Evolutionary conservation across 2,888 invertebrate species (phyloP), one percentile per base, ranked within the genome.

Genomic region (Malthinus seriepunctatus): DNA sequence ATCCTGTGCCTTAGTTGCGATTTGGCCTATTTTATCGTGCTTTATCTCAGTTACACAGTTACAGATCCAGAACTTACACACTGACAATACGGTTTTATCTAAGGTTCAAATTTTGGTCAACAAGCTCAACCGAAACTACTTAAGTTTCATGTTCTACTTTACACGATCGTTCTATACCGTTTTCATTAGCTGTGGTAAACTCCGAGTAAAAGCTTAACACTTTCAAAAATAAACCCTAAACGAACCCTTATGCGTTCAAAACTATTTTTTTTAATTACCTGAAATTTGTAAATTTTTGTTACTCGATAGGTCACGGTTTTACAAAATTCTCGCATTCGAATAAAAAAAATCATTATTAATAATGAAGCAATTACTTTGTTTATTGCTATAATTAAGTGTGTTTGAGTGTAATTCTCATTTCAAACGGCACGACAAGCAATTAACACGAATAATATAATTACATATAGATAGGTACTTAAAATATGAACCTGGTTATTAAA

Each of bases 1-100:
- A 72, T 73, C 72, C 73, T 70, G 23, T 23, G 69, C 64, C 55
- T 51, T 54, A 47, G 52, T 54, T 51, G 51, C 51, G 54, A 49
- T 56, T 44, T 60, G 54, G 48, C 54, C 56, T 56, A 39, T 50
- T 48, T 51, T 48, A 56, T 48, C 62, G 53, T 51, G 47, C 56
- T 51, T 56, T 60, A 60, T 60, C 59, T 48, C 48, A 60, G 50
- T 51, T 47, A 60, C 51, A 51, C 38, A 32, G 56, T 51, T 56
- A 51, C 50, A 54, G 48, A 59, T 54, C 54, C 50, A 42, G 54
- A 44, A 48, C 54, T 48, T 54, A 42, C 48, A 54, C 31, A 54
- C 12, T 14, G 52, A 52, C 52, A 45, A 37, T 44, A 37, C 44
- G 37, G 37, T 46, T 52, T 52, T 45, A 52, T 52, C 37, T 35